Conservation (phyloP, 2,888 invertebrate genomes). For the Dicyrtoma fusca region DNA sequence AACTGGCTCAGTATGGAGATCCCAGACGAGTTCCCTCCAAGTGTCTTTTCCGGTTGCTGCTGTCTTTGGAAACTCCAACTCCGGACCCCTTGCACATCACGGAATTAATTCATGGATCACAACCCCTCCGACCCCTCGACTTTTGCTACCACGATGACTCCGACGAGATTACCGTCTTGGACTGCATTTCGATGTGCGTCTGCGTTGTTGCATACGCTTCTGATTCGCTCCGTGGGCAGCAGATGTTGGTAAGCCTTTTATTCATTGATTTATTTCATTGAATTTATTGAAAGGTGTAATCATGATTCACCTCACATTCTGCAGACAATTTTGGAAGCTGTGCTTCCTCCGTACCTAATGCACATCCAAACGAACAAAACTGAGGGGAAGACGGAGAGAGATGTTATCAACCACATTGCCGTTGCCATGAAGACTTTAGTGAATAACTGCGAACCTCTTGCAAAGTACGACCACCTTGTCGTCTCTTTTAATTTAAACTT, state of each 20-base stretch:
- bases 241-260: slow-evolving; percentile 74
- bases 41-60: slow-evolving; percentile 85
- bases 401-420: slow-evolving; percentile 88
- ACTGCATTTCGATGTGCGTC: slow-evolving; percentile 97
- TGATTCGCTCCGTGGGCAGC: slow-evolving; percentile 88
- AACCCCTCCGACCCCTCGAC: slow-evolving; percentile 91
- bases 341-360: slow-evolving; percentile 91
- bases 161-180: slow-evolving; percentile 93
- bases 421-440: slow-evolving; percentile 94
- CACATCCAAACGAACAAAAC: slow-evolving; percentile 89
- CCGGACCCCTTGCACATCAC: slow-evolving; percentile 93
- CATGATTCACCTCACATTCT: slow-evolving; percentile 48
- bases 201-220: slow-evolving; percentile 99
- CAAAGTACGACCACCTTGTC: slow-evolving; percentile 70
- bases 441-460: slow-evolving; percentile 93
- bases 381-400: slow-evolving; percentile 91
- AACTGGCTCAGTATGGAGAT: slow-evolving; percentile 76
- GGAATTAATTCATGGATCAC: slow-evolving; percentile 86
- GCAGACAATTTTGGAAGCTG: slow-evolving; percentile 93
- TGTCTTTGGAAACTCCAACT: slow-evolving; percentile 91
- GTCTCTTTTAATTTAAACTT: not conserved
- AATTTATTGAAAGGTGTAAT: not conserved
- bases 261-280: not conserved
- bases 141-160: slow-evolving; percentile 99
- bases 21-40: slow-evolving; percentile 77